These are phyloP conservation scores for Tholera decimalis DNA, from an alignment of 2,888 invertebrate genomes.

Conservation along the genomic window DNA sequence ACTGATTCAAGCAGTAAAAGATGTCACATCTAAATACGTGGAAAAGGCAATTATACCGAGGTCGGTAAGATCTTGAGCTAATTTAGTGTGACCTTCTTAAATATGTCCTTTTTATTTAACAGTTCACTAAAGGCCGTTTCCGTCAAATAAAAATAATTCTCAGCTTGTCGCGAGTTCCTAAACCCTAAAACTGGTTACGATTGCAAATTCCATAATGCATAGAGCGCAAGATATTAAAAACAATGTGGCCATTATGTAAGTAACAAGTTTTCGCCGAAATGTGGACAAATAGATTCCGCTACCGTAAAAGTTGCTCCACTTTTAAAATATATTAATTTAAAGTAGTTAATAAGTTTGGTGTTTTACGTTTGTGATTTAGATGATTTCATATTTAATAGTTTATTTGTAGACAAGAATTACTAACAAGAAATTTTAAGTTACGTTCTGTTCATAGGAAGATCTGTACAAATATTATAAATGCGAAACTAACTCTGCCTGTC, in stretches of 20 bases:
- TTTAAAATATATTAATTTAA: constrained; percentile 25
- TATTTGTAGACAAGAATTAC: too few relatives aligned
- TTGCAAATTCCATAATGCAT: constrained; percentile 53
- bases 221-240: constrained; percentile 47
- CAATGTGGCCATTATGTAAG: constrained; percentile 56
- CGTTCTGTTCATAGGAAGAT: too few relatives aligned
- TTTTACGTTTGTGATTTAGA: too few relatives aligned
- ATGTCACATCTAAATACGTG: too few relatives aligned
- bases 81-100: constrained; percentile 25
- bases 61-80: constrained; percentile 23
- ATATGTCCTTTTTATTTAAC: constrained; percentile 11
- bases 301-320: constrained; percentile 55
- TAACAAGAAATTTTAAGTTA: too few relatives aligned
- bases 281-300: constrained; percentile 59
- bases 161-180: constrained; percentile 5
- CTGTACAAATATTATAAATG: too few relatives aligned
- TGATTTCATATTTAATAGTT: too few relatives aligned
- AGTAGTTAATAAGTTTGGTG: neutral
- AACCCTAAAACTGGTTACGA: constrained; percentile 50
- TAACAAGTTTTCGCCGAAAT: constrained; percentile 44
- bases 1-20: neutral
- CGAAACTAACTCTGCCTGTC: too few relatives aligned
- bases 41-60: constrained; percentile 18
- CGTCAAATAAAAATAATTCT: neutral
- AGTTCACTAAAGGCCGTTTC: constrained; percentile 2